Evolutionary conservation across 2,113 vertebrate genomes (phyloP), one percentile per base, ranked within the genome.

Genomic region (Oxygymnocypris stewartii): DNA sequence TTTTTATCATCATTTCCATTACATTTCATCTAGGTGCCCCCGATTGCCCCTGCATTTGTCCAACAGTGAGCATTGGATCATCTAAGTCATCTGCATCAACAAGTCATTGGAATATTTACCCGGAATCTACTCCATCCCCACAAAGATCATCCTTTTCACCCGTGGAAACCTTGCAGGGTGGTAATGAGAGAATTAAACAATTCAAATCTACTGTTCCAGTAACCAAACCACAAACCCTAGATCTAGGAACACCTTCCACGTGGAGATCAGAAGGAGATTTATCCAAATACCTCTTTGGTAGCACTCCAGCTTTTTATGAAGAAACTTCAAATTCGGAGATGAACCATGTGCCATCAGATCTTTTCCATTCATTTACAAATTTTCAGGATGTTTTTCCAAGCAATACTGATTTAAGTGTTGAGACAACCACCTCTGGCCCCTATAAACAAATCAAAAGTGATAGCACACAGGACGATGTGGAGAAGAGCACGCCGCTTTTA

Each of bases 31-130:
- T 86, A 90, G 89, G 86, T 81, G 9, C 35, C 12, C 42, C 61
- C 20, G 79, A 85, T 28, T 90, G 88, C 77, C 79, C 84, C 20
- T 91, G 90, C 40, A 84, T 90, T 84, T 90, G 89, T 51, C 86
- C 83, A 82, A 57, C 67, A 23, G 37, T 67, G 13, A 82, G 69
- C 65, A 40, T 10, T 69, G 14, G 44, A 16, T 2, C 82, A 82
- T 25, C 86, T 40, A 84, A 71, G 31, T 31, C 61, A 31, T 76
- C 67, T 67, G 0, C 75, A 9, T 47, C 67, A n/a, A 86, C 44
- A 25, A 90, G 25, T n/a, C n/a, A 73, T 47, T 89, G 84, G 87
- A 88, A 69, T 23, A 49, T n/a, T n/a, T 51, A 67, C 12, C 25
- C 65, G 54, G 63, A 90, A 28, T 78, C 77, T 5, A 65, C 77